These are phyloP conservation scores for Catocala nupta DNA, from an alignment of 2,888 invertebrate genomes.

Conservation along the genomic window DNA sequence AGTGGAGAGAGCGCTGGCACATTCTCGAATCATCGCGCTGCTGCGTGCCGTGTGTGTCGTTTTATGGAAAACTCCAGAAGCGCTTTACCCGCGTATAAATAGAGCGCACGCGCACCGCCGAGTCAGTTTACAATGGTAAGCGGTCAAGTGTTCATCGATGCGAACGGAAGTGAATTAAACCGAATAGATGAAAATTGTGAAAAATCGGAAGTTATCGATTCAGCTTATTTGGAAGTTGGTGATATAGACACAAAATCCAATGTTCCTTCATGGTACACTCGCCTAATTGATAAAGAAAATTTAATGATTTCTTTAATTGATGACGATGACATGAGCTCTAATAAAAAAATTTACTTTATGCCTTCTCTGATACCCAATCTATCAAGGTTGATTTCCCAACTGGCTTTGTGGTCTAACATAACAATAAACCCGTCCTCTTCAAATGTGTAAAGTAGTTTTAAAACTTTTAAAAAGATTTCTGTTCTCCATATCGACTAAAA, in stretches of 20 bases:
- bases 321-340: slow-evolving; percentile 2
- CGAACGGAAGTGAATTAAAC: background rate
- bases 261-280: slow-evolving; percentile 15
- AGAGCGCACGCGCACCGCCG: too few species aligned
- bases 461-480: slow-evolving; percentile 7
- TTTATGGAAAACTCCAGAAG: too few species aligned
- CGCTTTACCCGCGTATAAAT: too few species aligned
- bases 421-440: slow-evolving; percentile 11
- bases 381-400: slow-evolving; percentile 9
- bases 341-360: slow-evolving; percentile 10
- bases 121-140: too few species aligned
- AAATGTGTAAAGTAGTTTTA: slow-evolving; percentile 13
- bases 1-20: too few species aligned
- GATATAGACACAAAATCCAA: slow-evolving; percentile 10
- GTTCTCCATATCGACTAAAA: slow-evolving; percentile 3
- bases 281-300: slow-evolving; percentile 13
- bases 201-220: slow-evolving; percentile 3
- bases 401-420: slow-evolving; percentile 10
- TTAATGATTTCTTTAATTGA: slow-evolving; percentile 11
- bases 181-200: background rate
- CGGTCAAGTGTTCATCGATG: background rate
- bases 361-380: slow-evolving; percentile 7
- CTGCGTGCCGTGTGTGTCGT: too few species aligned
- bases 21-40: too few species aligned
- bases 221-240: slow-evolving; percentile 6